phyloP scores from a whole-genome alignment of 2,888 invertebrate species.

The Sinotaia quadrata region DNA sequence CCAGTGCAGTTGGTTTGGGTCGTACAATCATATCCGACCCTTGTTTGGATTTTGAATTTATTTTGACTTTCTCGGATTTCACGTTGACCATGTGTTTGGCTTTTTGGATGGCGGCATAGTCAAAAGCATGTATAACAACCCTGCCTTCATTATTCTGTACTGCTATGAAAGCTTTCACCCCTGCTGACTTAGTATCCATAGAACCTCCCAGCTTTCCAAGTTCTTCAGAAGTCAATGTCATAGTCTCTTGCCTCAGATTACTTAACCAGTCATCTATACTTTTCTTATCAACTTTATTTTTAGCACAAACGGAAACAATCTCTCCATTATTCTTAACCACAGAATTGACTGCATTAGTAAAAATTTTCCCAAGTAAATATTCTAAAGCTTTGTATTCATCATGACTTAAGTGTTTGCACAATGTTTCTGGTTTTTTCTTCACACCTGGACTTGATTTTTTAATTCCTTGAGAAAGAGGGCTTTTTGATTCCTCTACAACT shows the following conservation, averaged over 20 bases:
- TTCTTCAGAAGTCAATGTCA: too few species aligned
- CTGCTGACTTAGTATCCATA: not conserved
- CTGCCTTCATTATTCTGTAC: not conserved
- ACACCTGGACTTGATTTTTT: too few species aligned
- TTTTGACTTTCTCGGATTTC: conserved; percentile 7
- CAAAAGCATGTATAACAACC: not conserved
- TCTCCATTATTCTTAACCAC: not conserved
- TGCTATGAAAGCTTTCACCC: conserved; percentile 4
- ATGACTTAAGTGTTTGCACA: not conserved
- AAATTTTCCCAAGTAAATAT: not conserved
- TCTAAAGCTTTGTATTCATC: not conserved
- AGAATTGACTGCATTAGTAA: not conserved
- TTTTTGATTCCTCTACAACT: too few species aligned
- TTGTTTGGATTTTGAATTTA: too few species aligned
- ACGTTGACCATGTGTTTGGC: conserved; percentile 13
- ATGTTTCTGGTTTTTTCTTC: not conserved
- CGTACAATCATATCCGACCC: too few species aligned
- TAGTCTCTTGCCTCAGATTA: too few species aligned
- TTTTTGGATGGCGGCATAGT: not conserved
- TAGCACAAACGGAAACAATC: not conserved
- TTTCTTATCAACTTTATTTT: too few species aligned
- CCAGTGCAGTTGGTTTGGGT: not conserved
- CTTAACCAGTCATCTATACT: too few species aligned
- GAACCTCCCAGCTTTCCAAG: not conserved
- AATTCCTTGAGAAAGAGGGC: too few species aligned